Percentiles rank a stretch among this genome's conserved stretches.
These are phyloP conservation scores for Clarias platycephalus DNA, from an alignment of 2,797 vertebrate species.

Conservation along the genomic window DNA sequence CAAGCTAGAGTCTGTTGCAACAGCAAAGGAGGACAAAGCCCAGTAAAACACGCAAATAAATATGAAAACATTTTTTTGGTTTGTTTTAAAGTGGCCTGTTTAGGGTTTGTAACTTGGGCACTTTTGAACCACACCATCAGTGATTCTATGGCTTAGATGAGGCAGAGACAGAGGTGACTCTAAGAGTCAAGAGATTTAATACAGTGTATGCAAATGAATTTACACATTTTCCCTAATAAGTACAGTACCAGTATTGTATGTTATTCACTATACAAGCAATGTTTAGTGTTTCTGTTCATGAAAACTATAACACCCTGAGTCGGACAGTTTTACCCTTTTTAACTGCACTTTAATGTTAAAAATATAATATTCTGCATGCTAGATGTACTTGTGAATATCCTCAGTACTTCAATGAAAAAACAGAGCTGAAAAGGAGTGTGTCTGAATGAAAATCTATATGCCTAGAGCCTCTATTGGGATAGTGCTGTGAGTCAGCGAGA, in stretches of 20 bases:
- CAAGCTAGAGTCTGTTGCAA: constrained; percentile 86
- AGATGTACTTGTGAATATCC: background rate
- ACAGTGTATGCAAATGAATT: too few relatives aligned
- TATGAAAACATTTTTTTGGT: background rate
- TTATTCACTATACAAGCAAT: background rate
- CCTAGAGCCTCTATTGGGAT: background rate
- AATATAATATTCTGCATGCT: too few relatives aligned
- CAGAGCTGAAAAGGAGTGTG: background rate
- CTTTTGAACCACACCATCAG: background rate
- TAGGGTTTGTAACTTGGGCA: background rate
- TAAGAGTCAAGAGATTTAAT: background rate
- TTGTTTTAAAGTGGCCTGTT: background rate
- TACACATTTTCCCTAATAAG: background rate
- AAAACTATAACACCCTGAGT: too few relatives aligned
- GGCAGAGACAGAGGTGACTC: background rate
- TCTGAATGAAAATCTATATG: background rate
- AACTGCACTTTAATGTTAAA: background rate
- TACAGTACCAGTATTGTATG: background rate
- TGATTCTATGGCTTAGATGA: background rate
- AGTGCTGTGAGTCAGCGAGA: background rate
- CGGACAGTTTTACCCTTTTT: background rate
- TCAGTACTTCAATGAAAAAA: background rate
- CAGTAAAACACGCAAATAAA: constrained; percentile 70
- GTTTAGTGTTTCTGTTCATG: background rate
- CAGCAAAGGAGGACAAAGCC: constrained; percentile 93